Evolutionary conservation across 2,797 vertebrate species (phyloP).

Genomic region (Antennarius maculatus): DNA sequence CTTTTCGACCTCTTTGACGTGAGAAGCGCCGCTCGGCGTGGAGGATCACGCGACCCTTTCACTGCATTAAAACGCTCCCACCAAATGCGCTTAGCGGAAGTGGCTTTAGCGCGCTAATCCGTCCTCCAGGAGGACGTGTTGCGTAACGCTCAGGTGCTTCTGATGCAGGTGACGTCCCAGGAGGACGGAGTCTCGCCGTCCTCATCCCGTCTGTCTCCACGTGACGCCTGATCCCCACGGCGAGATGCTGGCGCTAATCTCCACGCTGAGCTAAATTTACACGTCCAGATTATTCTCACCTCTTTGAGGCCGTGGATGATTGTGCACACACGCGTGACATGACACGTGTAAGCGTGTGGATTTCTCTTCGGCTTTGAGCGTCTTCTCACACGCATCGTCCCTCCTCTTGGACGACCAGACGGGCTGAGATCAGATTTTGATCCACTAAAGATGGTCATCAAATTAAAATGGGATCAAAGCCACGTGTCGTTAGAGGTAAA

Average conservation of each 20-base stretch:
- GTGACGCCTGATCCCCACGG: constrained; percentile 72
- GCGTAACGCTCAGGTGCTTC: constrained; percentile 53
- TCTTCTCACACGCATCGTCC: constrained; percentile 12
- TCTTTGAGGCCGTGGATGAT: constrained; percentile 33
- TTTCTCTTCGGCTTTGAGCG: neutral
- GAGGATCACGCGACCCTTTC: constrained; percentile 33
- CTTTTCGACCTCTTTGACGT: too few species aligned
- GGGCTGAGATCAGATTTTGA: constrained; percentile 4
- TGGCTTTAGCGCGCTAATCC: constrained; percentile 68
- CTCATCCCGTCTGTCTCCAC: constrained; percentile 66
- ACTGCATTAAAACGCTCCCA: constrained; percentile 59
- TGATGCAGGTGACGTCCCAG: constrained; percentile 28
- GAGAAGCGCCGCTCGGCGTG: constrained; percentile 14
- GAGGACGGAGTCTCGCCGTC: neutral
- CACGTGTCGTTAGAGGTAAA: too few species aligned
- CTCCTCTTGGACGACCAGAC: too few species aligned
- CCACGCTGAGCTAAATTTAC: constrained; percentile 66
- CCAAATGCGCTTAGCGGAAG: constrained; percentile 62
- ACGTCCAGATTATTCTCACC: constrained; percentile 56
- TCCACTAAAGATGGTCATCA: constrained; percentile 9
- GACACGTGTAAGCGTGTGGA: constrained; percentile 19
- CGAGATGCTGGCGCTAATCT: constrained; percentile 73
- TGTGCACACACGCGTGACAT: constrained; percentile 31
- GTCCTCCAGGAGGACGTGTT: constrained; percentile 61
- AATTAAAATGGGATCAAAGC: too few species aligned